phyloP scores from a whole-genome alignment of 2,797 vertebrate species.

The Crocidura indochinensis region DNA sequence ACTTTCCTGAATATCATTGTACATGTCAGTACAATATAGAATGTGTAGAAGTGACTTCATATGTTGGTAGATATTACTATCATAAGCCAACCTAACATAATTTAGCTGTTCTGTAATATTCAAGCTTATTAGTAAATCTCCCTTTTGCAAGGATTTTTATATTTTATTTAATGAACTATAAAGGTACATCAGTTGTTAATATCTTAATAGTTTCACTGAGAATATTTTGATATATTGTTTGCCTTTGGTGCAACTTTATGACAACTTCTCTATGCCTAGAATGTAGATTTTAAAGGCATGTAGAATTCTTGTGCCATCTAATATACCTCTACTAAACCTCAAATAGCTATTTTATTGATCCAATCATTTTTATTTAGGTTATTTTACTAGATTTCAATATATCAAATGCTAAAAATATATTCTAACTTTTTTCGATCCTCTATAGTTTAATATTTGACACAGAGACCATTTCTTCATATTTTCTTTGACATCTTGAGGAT shows the following conservation, averaged over 20 bases:
- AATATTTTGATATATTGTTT: background rate
- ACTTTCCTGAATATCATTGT: background rate
- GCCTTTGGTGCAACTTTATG: background rate
- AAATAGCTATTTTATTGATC: background rate
- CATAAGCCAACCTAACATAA: background rate
- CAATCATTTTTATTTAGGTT: background rate
- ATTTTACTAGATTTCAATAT: background rate
- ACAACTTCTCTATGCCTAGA: background rate
- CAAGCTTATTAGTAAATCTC: background rate
- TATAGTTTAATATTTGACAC: background rate
- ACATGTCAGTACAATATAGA: background rate
- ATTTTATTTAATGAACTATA: background rate
- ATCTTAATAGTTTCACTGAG: slow-evolving; percentile 17
- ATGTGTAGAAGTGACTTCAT: background rate
- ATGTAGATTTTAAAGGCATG: background rate
- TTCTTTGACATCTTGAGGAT: background rate
- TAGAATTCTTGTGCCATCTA: background rate
- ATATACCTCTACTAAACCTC: background rate
- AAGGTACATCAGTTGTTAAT: background rate
- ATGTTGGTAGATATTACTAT: background rate
- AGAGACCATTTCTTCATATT: background rate
- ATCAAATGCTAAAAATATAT: background rate
- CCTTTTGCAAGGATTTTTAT: background rate
- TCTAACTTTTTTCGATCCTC: background rate
- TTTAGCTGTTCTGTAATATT: background rate